Conservation (phyloP, 2,113 vertebrate species). For the Myotis yumanensis region DNA sequence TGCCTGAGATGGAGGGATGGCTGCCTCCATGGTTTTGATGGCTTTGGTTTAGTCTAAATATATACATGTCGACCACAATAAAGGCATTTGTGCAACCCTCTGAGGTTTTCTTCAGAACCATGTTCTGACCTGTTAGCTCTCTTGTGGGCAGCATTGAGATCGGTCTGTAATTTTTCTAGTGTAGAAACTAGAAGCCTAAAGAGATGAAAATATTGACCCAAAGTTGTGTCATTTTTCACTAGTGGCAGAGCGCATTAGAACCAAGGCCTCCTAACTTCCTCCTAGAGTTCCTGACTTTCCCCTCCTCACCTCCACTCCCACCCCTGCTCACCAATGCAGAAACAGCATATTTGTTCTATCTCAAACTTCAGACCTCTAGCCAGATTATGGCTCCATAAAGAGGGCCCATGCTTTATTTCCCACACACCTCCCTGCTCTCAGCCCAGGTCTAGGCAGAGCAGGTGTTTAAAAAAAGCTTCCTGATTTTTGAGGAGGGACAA, state of each 20-base stretch:
- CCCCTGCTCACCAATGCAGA: not conserved
- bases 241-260: not conserved
- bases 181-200: not conserved
- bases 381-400: not conserved
- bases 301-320: not conserved
- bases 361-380: not conserved
- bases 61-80: not conserved
- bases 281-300: not conserved
- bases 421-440: not conserved
- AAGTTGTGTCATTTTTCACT: not conserved
- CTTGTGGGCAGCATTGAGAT: not conserved
- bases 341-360: not conserved
- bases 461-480: not conserved
- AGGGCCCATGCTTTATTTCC: not conserved
- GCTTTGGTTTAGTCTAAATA: not conserved
- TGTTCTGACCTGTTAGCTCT: not conserved
- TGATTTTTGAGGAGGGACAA: not conserved
- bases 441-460: not conserved
- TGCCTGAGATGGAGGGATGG: not conserved
- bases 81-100: slow-evolving; percentile 13
- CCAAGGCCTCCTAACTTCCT: not conserved
- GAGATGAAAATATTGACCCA: not conserved
- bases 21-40: not conserved
- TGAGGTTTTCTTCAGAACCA: not conserved
- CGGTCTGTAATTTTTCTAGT: not conserved